Base-by-base conservation (phyloP, 2,797 vertebrate genomes). In the Urosaurus nigricauda region DNA sequence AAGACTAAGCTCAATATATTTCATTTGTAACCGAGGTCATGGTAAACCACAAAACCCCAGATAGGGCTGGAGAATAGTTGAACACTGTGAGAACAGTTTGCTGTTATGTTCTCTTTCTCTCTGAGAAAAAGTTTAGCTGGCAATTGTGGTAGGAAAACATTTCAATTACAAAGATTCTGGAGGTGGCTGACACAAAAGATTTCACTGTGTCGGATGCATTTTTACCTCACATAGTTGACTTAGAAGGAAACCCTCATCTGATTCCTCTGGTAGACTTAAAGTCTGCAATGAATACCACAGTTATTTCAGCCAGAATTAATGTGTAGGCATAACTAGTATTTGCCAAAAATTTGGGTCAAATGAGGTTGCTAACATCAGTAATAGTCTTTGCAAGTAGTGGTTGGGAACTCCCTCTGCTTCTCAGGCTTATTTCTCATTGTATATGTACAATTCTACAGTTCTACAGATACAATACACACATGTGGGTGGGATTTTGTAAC, bases 181-280 rank as follows among this genome's bases (percentile, higher is more conserved):
- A 43, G 85, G 60, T 89, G 37, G 53, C 90, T 90, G 65, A 77
- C 56, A 17, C 3, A 0, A 17, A 78, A 90, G 84, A 60, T 73
- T 93, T 91, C 86, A 26, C 63, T 17, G 2, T 14, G 75, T 87
- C 58, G 0, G 71, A 40, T n/a, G 58, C 87, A 16, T 85, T 90
- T 70, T 35, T 70, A 89, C 84, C 88, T 53, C 47, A 91, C 29
- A 84, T 90, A 89, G 58, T 74, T 91, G 83, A 90, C 73, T 82
- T 63, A 13, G 79, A 37, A 56, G 63, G 87, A 83, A 77, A 79
- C 43, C 35, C 74, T 63, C 71, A 63, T 16, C 1, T 7, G 81
- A 60, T 70, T 87, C 47, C 12, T 88, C 40, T 91, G 51, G 83
- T 82, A 85, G 79, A 88, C 87, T 85, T 82, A 75, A 68, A 85